These are phyloP conservation scores for Platyscapa corneri DNA, from an alignment of 1,140 invertebrate species.

Conservation along the genomic window DNA sequence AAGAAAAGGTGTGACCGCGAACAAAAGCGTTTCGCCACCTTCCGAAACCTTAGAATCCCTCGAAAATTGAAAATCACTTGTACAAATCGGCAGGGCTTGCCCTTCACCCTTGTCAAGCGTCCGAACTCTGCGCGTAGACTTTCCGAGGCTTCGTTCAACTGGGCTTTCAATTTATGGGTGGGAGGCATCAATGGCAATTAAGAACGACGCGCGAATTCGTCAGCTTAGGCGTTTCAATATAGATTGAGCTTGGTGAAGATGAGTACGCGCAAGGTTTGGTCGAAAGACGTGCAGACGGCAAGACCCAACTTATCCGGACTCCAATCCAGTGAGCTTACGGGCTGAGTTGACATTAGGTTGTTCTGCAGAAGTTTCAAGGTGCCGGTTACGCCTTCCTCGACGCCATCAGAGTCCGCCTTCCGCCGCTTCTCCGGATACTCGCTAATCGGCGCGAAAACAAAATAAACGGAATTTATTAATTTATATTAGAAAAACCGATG, in stretches of 20 bases:
- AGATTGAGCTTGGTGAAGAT: conserved; percentile 92
- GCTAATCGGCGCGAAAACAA: conserved; percentile 69
- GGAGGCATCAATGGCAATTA: neutral
- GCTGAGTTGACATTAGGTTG: conserved; percentile 88
- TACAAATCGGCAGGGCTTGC: too few relatives aligned
- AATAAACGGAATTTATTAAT: too few relatives aligned
- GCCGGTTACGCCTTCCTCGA: conserved; percentile 84
- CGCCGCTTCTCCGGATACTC: conserved; percentile 87
- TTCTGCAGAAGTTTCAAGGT: conserved; percentile 86
- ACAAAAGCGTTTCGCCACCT: too few relatives aligned
- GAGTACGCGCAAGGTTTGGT: conserved; percentile 91
- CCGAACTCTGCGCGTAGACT: neutral
- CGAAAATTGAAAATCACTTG: too few relatives aligned
- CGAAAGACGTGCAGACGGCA: conserved; percentile 91
- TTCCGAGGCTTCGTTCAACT: neutral
- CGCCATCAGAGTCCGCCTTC: conserved; percentile 81
- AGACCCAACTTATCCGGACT: conserved; percentile 91
- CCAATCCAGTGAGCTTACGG: conserved; percentile 93
- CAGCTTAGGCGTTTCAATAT: conserved; percentile 54
- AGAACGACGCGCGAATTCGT: conserved; percentile 26
- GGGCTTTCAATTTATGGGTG: too few relatives aligned
- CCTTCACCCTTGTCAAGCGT: too few relatives aligned
- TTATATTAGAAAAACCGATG: too few relatives aligned
- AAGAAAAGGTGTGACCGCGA: too few relatives aligned
- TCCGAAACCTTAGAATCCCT: too few relatives aligned